Evolutionary conservation across 92 coral and sea anemone genomes (phyloP).

Genomic region (Siderastrea radians): DNA sequence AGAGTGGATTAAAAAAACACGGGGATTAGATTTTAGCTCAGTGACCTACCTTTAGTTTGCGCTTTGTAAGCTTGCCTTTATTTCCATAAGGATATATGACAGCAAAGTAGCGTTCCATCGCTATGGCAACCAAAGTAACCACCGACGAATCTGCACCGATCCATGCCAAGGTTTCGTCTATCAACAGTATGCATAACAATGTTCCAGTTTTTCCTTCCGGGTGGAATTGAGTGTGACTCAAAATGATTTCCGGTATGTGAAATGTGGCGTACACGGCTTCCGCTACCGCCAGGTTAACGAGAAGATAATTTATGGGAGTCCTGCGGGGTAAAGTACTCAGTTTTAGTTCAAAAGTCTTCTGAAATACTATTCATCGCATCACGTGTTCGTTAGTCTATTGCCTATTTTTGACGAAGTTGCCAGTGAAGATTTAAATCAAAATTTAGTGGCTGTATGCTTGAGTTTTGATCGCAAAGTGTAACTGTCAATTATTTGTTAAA

Average conservation of each 20-base stretch:
- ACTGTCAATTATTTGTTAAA: no score
- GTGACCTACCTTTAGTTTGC: constrained; percentile 1
- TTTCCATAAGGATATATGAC: neutral
- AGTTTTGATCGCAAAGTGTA: no score
- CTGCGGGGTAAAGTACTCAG: neutral
- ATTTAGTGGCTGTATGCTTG: no score
- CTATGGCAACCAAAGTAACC: neutral
- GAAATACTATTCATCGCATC: no score
- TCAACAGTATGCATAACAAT: neutral
- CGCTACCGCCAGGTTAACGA: constrained; percentile 8
- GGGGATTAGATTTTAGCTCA: no score
- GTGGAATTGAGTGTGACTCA: neutral
- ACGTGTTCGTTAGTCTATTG: no score
- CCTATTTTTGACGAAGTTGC: no score
- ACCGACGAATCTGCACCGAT: neutral
- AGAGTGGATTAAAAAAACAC: no score
- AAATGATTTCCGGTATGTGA: neutral
- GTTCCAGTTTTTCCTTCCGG: neutral
- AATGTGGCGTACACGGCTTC: neutral
- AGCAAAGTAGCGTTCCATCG: neutral
- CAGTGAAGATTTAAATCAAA: no score
- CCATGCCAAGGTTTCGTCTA: neutral
- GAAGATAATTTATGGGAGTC: constrained; percentile 6
- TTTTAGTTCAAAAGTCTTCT: neutral
- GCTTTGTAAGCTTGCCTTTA: neutral